Base-by-base conservation (phyloP, 2,797 vertebrate species). In the Mormyrus proboscirostris region DNA sequence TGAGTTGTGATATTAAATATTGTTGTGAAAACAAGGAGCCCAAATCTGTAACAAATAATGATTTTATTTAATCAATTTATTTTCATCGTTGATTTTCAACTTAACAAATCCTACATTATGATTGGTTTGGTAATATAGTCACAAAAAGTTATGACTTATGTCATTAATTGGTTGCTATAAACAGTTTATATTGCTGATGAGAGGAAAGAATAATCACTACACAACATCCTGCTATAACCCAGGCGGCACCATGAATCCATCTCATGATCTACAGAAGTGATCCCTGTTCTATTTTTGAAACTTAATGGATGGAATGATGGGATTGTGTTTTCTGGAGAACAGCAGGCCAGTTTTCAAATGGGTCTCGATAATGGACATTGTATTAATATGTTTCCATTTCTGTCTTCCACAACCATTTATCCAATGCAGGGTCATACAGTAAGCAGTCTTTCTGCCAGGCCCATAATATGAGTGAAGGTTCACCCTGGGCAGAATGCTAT, bases 281-380 rank as follows among this genome's bases (percentile, higher is more conserved):
- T 83, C 25, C 79, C 79, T n/a, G 19, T 16, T 49, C 79, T 83
- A 83, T 83, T 83, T 83, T 83, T 83, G 79, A 83, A 83, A 49
- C 79, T 16, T 83, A 83, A 83, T 83, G 79, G 79, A 83, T 33
- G 29, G 9, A 83, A 83, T 49, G 79, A 44, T 83, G 79, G 79
- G 79, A 33, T 49, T 49, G 44, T 33, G 79, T 83, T 83, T 83
- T 49, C 41, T 83, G 79, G 79, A 83, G 79, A 83, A 83, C 44
- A 83, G 41, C 44, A 49, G 79, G 44, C 22, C 79, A 83, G 79
- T 83, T 49, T 83, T 49, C 79, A 49, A 83, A 83, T 83, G 79
- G 79, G 44, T 16, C 79, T 49, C 79, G 49, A 33, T 83, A 83
- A 83, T 49, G 79, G 79, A 83, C 44, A 44, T 83, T 49, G 44